Percentiles rank a stretch among this genome's conserved stretches.
These are phyloP conservation scores for Brachyistius frenatus DNA, from an alignment of 2,113 vertebrate species.

Conservation along the genomic window DNA sequence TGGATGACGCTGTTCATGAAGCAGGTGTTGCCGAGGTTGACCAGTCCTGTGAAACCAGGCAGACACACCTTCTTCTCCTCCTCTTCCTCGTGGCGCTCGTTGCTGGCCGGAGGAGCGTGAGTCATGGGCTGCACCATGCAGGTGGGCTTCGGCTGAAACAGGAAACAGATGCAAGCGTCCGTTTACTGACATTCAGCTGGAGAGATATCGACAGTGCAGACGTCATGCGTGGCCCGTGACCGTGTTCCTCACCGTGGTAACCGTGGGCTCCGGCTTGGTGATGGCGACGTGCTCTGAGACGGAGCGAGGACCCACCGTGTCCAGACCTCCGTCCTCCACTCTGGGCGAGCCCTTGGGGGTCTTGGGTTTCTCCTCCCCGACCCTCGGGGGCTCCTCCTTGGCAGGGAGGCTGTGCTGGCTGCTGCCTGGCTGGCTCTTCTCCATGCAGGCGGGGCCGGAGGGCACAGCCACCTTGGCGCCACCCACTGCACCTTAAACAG, in stretches of 20 bases:
- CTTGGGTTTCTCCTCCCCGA: slow-evolving; percentile 93
- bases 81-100: slow-evolving; percentile 91
- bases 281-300: slow-evolving; percentile 90
- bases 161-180: slow-evolving; percentile 8
- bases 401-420: slow-evolving; percentile 91
- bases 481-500: slow-evolving; percentile 99
- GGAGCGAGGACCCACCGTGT: slow-evolving; percentile 86
- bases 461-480: slow-evolving; percentile 98
- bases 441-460: slow-evolving; percentile 92
- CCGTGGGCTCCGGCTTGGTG: slow-evolving; percentile 88
- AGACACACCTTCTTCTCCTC: slow-evolving; percentile 96
- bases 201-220: no score
- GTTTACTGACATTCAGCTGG: neutral
- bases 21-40: slow-evolving; percentile 98
- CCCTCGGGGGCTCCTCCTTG: slow-evolving; percentile 92
- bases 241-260: slow-evolving; percentile 86
- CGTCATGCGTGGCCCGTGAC: no score
- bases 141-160: slow-evolving; percentile 91
- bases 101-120: slow-evolving; percentile 87
- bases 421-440: slow-evolving; percentile 91
- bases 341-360: slow-evolving; percentile 76
- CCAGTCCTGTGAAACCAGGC: slow-evolving; percentile 95
- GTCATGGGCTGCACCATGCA: slow-evolving; percentile 99
- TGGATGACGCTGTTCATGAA: slow-evolving; percentile 99
- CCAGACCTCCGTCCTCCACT: slow-evolving; percentile 88